phyloP scores from a whole-genome alignment of 2,888 invertebrate species.

The Epirrhoe tristata region DNA sequence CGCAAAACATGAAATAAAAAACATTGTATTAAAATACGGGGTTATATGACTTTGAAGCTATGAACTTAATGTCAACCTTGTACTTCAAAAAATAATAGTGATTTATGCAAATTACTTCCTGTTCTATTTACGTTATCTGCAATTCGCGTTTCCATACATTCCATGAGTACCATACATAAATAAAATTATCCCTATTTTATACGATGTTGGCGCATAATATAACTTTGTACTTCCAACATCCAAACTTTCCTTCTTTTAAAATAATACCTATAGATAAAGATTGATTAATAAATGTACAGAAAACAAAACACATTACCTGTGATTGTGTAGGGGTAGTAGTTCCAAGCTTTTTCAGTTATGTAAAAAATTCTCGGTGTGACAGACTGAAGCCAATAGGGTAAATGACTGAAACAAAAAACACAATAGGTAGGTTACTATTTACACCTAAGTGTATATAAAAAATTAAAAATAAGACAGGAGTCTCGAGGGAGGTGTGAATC shows the following conservation, averaged over 20 bases:
- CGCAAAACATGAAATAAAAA: constrained; percentile 62
- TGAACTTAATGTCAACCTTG: background rate
- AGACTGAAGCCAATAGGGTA: constrained; percentile 96
- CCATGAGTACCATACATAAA: background rate
- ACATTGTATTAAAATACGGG: constrained; percentile 16
- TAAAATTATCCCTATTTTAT: no score
- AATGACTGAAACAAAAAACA: constrained; percentile 86
- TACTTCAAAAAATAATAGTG: background rate
- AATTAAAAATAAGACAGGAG: no score
- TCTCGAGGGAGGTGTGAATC: no score
- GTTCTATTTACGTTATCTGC: background rate
- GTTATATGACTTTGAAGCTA: no score
- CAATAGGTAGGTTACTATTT: background rate
- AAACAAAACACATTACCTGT: constrained; percentile 85
- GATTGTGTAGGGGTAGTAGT: constrained; percentile 96
- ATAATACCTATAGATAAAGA: background rate
- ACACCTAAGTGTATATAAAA: no score
- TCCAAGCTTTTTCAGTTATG: constrained; percentile 97
- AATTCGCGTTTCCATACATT: background rate
- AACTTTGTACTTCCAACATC: no score
- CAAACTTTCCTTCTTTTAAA: no score
- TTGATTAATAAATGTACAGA: background rate
- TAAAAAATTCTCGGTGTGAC: constrained; percentile 96
- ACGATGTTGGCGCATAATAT: no score
- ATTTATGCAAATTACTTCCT: background rate